These are phyloP conservation scores for Diarsia rubi DNA, from an alignment of 2,888 invertebrate species.

Conservation along the genomic window DNA sequence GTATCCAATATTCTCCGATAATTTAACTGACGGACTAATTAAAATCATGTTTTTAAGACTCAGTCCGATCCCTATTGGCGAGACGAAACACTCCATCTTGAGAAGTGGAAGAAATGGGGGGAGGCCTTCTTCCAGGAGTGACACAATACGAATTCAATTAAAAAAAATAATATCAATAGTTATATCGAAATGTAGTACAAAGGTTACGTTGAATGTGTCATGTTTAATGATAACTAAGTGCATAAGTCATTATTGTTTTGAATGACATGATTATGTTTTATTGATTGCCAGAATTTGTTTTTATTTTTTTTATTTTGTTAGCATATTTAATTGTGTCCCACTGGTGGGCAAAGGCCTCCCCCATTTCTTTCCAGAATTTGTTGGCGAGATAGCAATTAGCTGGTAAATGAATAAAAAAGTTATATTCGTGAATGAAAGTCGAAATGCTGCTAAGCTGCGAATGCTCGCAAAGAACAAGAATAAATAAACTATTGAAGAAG, in stretches of 20 bases:
- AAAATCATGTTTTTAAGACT: no score
- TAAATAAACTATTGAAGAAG: not conserved
- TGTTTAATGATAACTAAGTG: conserved; percentile 26
- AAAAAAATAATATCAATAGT: not conserved
- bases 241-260: conserved; percentile 16
- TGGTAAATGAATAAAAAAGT: not conserved
- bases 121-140: no score
- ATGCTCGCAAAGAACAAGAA: not conserved
- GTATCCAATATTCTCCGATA: no score
- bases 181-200: conserved; percentile 30
- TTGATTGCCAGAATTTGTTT: not conserved
- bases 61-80: no score
- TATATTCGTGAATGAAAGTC: not conserved
- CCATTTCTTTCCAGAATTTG: not conserved
- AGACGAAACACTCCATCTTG: no score
- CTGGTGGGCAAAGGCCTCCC: no score
- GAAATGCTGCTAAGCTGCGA: not conserved
- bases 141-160: no score
- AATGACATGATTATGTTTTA: not conserved
- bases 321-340: no score
- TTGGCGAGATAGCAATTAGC: not conserved
- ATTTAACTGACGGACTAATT: no score
- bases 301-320: no score
- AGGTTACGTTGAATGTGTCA: conserved; percentile 30
- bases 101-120: no score